phyloP scores from a whole-genome alignment of 2,888 invertebrate species.

The Brenthis daphne region DNA sequence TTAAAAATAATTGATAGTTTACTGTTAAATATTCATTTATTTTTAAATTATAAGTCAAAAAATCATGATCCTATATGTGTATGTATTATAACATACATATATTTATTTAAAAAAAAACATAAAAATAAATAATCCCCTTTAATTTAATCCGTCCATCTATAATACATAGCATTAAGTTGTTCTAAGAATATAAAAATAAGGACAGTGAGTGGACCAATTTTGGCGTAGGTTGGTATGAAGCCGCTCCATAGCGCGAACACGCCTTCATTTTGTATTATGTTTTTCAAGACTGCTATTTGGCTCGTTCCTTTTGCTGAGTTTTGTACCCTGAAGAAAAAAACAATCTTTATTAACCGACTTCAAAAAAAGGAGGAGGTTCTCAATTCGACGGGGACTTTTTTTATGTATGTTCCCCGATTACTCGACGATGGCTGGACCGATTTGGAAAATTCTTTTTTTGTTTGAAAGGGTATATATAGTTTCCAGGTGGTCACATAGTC shows the following conservation, averaged over 20 bases:
- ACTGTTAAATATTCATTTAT: too few species aligned
- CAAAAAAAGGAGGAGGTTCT: too few species aligned
- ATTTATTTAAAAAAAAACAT: neutral
- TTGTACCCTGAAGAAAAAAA: conserved; percentile 87
- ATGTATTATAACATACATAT: neutral
- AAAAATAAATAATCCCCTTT: neutral
- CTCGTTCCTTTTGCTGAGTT: conserved; percentile 94
- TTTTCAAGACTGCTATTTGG: conserved; percentile 87
- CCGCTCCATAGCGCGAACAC: conserved; percentile 97
- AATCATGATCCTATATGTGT: neutral
- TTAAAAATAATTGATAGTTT: too few species aligned
- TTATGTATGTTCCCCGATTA: too few species aligned
- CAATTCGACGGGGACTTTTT: too few species aligned
- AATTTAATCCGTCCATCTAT: conserved; percentile 29
- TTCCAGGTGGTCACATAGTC: too few species aligned
- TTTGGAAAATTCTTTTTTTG: too few species aligned
- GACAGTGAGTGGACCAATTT: conserved; percentile 98
- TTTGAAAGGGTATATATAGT: too few species aligned
- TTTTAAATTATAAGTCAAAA: too few species aligned
- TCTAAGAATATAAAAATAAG: conserved; percentile 97
- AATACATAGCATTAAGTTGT: conserved; percentile 87
- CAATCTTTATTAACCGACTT: neutral
- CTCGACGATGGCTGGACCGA: too few species aligned
- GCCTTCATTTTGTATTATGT: conserved; percentile 93
- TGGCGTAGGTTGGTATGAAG: conserved; percentile 95